Conservation (phyloP, 2,797 vertebrate species). For the Sebastes iracundus region DNA sequence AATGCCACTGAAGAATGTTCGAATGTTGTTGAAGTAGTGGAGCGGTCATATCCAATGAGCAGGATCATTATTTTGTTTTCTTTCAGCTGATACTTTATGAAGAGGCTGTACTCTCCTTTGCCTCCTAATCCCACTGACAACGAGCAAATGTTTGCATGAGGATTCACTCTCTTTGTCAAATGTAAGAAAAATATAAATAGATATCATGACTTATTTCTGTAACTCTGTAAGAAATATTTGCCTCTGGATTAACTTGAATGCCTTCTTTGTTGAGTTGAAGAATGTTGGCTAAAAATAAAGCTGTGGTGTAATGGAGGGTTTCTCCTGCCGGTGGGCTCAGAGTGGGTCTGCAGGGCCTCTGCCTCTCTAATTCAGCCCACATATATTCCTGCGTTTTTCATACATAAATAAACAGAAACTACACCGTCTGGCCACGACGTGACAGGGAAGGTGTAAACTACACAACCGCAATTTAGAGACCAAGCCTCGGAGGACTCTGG, state of each 20-base stretch:
- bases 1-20: slow-evolving; percentile 81
- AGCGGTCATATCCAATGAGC: slow-evolving; percentile 53
- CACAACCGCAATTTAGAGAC: slow-evolving; percentile 24
- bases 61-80: slow-evolving; percentile 44
- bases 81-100: slow-evolving; percentile 50
- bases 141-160: background rate
- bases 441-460: slow-evolving; percentile 60
- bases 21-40: slow-evolving; percentile 63
- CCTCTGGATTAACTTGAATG: slow-evolving; percentile 57
- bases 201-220: slow-evolving; percentile 31
- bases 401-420: slow-evolving; percentile 71
- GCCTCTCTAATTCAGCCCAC: slow-evolving; percentile 24
- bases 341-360: slow-evolving; percentile 48
- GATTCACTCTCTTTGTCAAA: background rate
- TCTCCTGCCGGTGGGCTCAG: slow-evolving; percentile 48
- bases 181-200: slow-evolving; percentile 14
- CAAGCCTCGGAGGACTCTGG: slow-evolving; percentile 20
- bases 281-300: slow-evolving; percentile 61
- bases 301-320: slow-evolving; percentile 51
- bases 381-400: slow-evolving; percentile 55
- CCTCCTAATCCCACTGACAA: slow-evolving; percentile 6
- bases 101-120: slow-evolving; percentile 10
- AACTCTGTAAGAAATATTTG: slow-evolving; percentile 30
- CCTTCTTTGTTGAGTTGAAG: slow-evolving; percentile 61
- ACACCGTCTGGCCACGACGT: slow-evolving; percentile 21